Percentiles rank a stretch among this genome's conserved stretches.
phyloP scores from a whole-genome alignment of 2,888 invertebrate genomes.

The Drosophila macrospina region DNA sequence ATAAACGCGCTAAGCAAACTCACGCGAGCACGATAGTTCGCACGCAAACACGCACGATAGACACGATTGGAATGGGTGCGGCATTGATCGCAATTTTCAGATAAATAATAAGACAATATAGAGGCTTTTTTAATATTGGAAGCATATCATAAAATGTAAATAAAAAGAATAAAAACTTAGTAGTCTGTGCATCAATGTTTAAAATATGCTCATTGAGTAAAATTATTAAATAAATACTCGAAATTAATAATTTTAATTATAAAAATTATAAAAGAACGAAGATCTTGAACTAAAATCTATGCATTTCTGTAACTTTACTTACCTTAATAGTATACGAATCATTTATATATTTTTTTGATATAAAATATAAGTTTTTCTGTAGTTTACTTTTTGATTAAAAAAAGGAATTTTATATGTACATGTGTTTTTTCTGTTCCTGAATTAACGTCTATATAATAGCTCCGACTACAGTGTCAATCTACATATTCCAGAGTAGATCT shows the following conservation, averaged over 20 bases:
- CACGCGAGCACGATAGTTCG: background rate
- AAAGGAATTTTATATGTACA: constrained; percentile 13
- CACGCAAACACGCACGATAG: background rate
- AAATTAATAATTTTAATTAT: no score
- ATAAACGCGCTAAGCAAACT: constrained; percentile 4
- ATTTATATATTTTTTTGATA: constrained; percentile 20
- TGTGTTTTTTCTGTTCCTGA: constrained; percentile 4
- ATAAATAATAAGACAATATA: no score
- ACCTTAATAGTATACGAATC: constrained; percentile 35
- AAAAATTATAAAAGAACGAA: no score
- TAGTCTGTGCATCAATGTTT: no score
- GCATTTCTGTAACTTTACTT: constrained; percentile 15
- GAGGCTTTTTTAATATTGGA: no score
- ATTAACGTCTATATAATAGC: background rate
- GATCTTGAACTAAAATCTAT: no score
- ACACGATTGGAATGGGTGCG: constrained; percentile 10
- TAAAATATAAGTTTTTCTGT: constrained; percentile 19
- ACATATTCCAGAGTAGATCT: background rate
- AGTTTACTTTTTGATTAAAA: constrained; percentile 11
- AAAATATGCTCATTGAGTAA: no score
- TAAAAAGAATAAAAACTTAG: no score
- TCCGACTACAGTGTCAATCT: background rate
- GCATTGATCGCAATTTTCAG: background rate
- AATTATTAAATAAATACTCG: no score
- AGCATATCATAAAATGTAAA: no score